These are phyloP conservation scores for Nemapogon koenigi DNA, from an alignment of 2,888 invertebrate genomes.

Conservation along the genomic window DNA sequence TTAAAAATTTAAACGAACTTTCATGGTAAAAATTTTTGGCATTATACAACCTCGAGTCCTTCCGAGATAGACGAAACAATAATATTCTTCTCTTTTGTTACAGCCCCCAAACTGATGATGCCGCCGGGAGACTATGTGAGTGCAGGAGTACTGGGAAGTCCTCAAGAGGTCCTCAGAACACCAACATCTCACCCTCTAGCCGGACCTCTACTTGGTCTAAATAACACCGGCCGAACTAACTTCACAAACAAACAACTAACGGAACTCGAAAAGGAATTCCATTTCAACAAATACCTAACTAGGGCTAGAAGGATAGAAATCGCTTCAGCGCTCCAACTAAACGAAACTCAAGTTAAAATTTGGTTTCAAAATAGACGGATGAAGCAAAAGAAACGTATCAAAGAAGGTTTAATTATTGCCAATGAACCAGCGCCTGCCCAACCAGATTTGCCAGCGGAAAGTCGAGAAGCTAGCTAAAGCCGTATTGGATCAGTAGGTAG, in stretches of 20 bases:
- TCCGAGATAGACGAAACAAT: too few relatives aligned
- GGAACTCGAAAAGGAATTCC: constrained; percentile 98
- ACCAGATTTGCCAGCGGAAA: too few relatives aligned
- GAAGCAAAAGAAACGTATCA: constrained; percentile 98
- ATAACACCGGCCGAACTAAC: constrained; percentile 95
- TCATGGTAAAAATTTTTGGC: too few relatives aligned
- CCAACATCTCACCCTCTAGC: constrained; percentile 51
- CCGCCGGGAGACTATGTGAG: constrained; percentile 57
- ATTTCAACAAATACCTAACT: constrained; percentile 98
- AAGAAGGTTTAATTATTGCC: constrained; percentile 82
- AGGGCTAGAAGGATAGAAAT: constrained; percentile 97
- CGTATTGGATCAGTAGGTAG: too few relatives aligned
- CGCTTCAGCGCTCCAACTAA: constrained; percentile 92
- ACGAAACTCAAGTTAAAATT: constrained; percentile 97
- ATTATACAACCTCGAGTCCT: too few relatives aligned
- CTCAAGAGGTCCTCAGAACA: constrained; percentile 52
- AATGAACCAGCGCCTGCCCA: too few relatives aligned
- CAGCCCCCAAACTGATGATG: constrained; percentile 72
- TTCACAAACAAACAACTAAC: constrained; percentile 99
- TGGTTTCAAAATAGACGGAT: constrained; percentile 99
- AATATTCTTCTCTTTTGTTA: constrained; percentile 27
- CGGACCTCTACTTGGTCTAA: constrained; percentile 60
- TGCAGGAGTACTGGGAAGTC: constrained; percentile 54
- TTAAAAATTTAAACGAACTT: too few relatives aligned
- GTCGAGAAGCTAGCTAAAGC: too few relatives aligned